Evolutionary conservation across 2,888 invertebrate species (phyloP).

Genomic region (Drosophila acutilabella): DNA sequence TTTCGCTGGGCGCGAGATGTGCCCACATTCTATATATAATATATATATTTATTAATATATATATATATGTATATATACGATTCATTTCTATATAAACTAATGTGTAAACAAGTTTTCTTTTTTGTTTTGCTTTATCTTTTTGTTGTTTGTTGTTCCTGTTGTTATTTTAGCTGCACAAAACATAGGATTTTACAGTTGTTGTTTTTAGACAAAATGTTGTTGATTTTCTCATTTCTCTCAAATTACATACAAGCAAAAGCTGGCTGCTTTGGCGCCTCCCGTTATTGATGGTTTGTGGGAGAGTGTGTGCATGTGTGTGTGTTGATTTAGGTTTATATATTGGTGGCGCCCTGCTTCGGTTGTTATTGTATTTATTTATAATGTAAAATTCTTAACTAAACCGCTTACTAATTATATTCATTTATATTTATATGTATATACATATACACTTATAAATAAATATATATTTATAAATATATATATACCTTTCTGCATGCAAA

Average conservation of each 20-base stretch:
- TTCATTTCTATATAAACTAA: conserved; percentile 70
- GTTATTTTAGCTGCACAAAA: conserved; percentile 66
- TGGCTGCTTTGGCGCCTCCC: conserved; percentile 56
- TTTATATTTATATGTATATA: conserved; percentile 73
- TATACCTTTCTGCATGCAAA: conserved; percentile 69
- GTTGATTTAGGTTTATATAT: conserved; percentile 27
- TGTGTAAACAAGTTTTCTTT: conserved; percentile 68
- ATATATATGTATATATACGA: conserved; percentile 60
- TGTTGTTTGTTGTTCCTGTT: conserved; percentile 37
- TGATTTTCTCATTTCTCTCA: conserved; percentile 31
- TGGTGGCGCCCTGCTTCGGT: conserved; percentile 52
- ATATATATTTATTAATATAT: conserved; percentile 56
- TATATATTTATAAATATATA: conserved; percentile 59
- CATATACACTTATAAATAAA: conserved; percentile 47
- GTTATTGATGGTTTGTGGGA: conserved; percentile 32
- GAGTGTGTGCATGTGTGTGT: conserved; percentile 40
- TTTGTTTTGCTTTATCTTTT: conserved; percentile 17
- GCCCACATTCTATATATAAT: conserved; percentile 56
- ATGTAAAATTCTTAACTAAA: conserved; percentile 80
- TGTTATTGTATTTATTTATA: conserved; percentile 61
- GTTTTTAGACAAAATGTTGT: conserved; percentile 46
- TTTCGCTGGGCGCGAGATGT: conserved; percentile 60
- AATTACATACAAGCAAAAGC: conserved; percentile 75
- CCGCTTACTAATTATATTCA: conserved; percentile 77
- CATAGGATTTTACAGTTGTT: conserved; percentile 74